phyloP scores from a whole-genome alignment of 2,888 invertebrate genomes.

The Galerucella nymphaeae region DNA sequence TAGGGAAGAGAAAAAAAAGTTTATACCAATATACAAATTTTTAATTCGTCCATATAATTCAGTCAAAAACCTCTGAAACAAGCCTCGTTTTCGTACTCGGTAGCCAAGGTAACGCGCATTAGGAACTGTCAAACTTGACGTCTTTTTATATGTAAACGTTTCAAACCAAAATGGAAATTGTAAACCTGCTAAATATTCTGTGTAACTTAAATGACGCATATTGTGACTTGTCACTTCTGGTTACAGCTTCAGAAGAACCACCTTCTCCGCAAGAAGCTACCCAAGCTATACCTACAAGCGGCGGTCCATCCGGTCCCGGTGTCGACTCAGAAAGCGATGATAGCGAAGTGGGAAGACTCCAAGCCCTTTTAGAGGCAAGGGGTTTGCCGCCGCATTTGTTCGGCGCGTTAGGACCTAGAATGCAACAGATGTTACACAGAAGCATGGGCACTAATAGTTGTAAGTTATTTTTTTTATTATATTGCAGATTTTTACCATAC shows the following conservation, averaged over 20 bases:
- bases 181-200: conserved; percentile 35
- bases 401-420: conserved; percentile 93
- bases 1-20: no score
- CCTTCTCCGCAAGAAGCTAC: conserved; percentile 63
- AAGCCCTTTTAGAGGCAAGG: conserved; percentile 93
- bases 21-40: no score
- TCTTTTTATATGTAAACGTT: no score
- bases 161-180: conserved; percentile 34
- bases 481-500: no score
- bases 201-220: conserved; percentile 32
- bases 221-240: conserved; percentile 33
- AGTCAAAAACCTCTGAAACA: no score
- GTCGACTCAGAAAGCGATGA: conserved; percentile 85
- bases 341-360: conserved; percentile 94
- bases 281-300: conserved; percentile 60
- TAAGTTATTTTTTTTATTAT: conserved; percentile 59
- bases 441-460: conserved; percentile 90
- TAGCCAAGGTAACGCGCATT: neutral
- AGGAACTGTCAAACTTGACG: conserved; percentile 23
- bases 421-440: conserved; percentile 95
- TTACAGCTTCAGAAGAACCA: conserved; percentile 61
- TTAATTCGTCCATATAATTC: no score
- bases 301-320: conserved; percentile 57
- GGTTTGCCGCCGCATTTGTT: conserved; percentile 97
- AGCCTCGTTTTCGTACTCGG: neutral